Percentiles rank a stretch among this genome's conserved stretches.
phyloP scores from a whole-genome alignment of 2,113 vertebrate species.

The Podocnemis expansa region DNA sequence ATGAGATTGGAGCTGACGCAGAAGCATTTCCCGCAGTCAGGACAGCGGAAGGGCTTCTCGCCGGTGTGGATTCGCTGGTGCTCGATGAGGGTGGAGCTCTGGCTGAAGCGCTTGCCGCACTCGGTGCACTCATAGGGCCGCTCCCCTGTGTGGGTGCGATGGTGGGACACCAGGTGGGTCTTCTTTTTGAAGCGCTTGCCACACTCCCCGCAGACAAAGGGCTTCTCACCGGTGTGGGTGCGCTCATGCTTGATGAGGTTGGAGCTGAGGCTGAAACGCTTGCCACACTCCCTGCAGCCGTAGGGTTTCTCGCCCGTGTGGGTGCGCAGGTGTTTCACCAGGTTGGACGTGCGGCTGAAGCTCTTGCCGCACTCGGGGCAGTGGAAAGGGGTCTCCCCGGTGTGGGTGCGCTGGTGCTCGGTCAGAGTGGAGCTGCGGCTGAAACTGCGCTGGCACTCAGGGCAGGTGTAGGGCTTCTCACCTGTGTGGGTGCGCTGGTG shows the following conservation, averaged over 20 bases:
- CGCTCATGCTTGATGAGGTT: not conserved
- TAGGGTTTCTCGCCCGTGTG: not conserved
- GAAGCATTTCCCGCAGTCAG: not conserved
- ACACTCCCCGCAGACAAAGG: not conserved
- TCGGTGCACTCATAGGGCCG: not conserved
- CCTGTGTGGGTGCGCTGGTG: not conserved
- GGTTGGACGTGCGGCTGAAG: slow-evolving; percentile 18
- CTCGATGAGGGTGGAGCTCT: not conserved
- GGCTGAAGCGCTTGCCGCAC: not conserved
- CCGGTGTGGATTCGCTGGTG: slow-evolving; percentile 1
- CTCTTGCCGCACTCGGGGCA: not conserved
- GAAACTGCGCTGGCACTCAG: not conserved
- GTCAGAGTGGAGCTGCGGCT: slow-evolving; percentile 24
- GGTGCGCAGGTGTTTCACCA: slow-evolving; percentile 3
- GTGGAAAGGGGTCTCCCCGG: not conserved
- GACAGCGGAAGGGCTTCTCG: not conserved
- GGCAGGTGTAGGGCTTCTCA: not conserved
- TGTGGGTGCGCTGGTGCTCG: slow-evolving; percentile 6
- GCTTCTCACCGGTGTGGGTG: not conserved
- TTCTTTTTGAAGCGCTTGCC: not conserved
- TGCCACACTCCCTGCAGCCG: not conserved
- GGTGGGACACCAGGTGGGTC: not conserved
- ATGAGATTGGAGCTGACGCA: not conserved
- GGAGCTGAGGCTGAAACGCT: not conserved
- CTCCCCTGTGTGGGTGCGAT: not conserved